Evolutionary conservation across 2,113 vertebrate species (phyloP).

Genomic region (Cardinalis cardinalis): DNA sequence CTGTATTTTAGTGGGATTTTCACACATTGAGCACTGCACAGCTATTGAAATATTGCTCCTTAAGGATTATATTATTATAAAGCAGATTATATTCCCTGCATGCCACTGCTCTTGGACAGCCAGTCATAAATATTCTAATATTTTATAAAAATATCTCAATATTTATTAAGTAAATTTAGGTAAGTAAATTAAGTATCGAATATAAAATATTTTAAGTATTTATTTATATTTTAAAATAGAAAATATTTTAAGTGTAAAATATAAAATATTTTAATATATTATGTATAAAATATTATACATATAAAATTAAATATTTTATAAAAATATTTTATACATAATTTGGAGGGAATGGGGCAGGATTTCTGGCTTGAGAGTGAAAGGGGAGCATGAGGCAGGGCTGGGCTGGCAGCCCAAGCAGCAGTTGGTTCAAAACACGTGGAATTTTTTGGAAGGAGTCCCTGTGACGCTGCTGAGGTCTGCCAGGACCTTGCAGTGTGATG

Average conservation of each 20-base stretch:
- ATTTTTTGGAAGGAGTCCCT: neutral
- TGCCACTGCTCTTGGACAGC: neutral
- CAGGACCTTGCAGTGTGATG: neutral
- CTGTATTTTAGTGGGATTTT: neutral
- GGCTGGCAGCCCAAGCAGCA: constrained; percentile 27
- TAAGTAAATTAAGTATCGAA: too few relatives aligned
- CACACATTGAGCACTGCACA: neutral
- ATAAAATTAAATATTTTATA: neutral
- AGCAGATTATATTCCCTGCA: accelerated
- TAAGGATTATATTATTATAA: too few relatives aligned
- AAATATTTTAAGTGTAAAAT: too few relatives aligned
- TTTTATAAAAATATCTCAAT: too few relatives aligned
- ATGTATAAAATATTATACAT: too few relatives aligned
- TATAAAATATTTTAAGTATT: too few relatives aligned
- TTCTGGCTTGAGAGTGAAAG: neutral
- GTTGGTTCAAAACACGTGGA: neutral
- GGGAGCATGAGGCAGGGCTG: constrained; percentile 18
- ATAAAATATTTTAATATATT: too few relatives aligned
- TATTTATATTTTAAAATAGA: too few relatives aligned
- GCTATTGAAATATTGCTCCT: neutral
- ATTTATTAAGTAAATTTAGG: too few relatives aligned
- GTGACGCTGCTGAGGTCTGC: neutral
- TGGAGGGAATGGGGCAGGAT: neutral
- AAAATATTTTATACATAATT: neutral
- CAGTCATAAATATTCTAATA: neutral